Base-by-base conservation (phyloP, 1,140 invertebrate species). In the Geopemphigus sp. region DNA sequence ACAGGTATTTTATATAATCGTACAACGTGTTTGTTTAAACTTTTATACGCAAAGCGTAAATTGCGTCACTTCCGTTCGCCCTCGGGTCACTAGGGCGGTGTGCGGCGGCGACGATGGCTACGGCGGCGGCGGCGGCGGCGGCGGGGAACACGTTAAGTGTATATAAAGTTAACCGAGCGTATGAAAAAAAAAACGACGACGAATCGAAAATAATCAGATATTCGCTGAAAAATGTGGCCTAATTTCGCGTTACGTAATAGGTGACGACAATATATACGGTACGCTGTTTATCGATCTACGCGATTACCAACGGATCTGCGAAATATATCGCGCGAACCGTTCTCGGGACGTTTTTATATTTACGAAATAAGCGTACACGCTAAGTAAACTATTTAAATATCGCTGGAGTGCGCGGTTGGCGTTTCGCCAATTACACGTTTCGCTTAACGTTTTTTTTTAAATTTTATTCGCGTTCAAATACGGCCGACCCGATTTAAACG, bases 51-150 rank as follows among this genome's bases (percentile, higher is more conserved):
- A 24, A 17, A 68, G 0, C 5, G 47, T 50, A 24, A 26, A 50
- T 68, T 68, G 22, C 66, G 50, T 68, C 66, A 68, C 66, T 68
- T 68, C 66, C 66, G 66, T 47, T 68, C 26, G 66, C 22, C 14
- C 22, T 50, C 66, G 22, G 47, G 66, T 68, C 8, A 19, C 22
- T 50, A 8, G 10, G 12, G n/a, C 5, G 22, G 56, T 3, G 22
- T 26, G 56, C 10, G 22, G 39, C n/a, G n/a, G n/a, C n/a, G n/a
- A n/a, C n/a, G n/a, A n/a, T n/a, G n/a, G n/a, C n/a, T n/a, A n/a
- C n/a, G n/a, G n/a, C n/a, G n/a, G n/a, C n/a, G n/a, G n/a, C n/a
- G n/a, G n/a, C n/a, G n/a, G n/a, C n/a, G n/a, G n/a, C n/a, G n/a
- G n/a, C n/a, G 64, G 39, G 14, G 19, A 50, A 68, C 22, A 17